A percentile compares a stretch with the other conserved stretches of the same genome.
Conservation (phyloP, 2,888 invertebrate species). For the Tridacna crocea region DNA sequence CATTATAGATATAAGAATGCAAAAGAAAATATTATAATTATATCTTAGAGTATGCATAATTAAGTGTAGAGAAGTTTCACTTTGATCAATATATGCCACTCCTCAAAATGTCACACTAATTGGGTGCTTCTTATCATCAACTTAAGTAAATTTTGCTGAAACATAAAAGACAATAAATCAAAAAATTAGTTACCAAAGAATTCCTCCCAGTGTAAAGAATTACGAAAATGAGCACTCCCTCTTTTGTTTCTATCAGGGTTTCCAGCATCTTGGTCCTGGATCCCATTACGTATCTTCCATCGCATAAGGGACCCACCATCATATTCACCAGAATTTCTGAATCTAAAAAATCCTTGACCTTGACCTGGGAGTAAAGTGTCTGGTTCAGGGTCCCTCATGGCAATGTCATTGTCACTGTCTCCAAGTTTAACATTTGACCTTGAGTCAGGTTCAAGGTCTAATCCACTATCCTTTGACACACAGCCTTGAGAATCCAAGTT, state of each 20-base stretch:
- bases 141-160: no score
- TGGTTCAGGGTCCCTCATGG: constrained; percentile 31
- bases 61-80: no score
- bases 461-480: constrained; percentile 51
- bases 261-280: constrained; percentile 1
- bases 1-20: no score
- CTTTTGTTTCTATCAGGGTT: constrained; percentile 31
- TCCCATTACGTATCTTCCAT: constrained; percentile 40
- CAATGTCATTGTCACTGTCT: constrained; percentile 30
- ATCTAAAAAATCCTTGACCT: constrained; percentile 4
- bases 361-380: constrained; percentile 11
- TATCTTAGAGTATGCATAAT: no score
- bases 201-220: constrained; percentile 61
- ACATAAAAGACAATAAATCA: no score
- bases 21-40: no score
- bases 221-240: constrained; percentile 30
- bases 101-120: no score
- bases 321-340: constrained; percentile 29
- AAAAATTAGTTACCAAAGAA: constrained; percentile 55
- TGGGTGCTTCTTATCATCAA: no score
- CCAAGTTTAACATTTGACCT: constrained; percentile 32
- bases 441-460: constrained; percentile 49
- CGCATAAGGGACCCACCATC: constrained; percentile 46
- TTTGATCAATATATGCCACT: no score
- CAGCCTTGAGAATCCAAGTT: constrained; percentile 30